Percentiles rank a stretch among this genome's conserved stretches.
These are phyloP conservation scores for Pseudorectes ferrugineus DNA, from an alignment of 2,113 vertebrate genomes.

Conservation along the genomic window DNA sequence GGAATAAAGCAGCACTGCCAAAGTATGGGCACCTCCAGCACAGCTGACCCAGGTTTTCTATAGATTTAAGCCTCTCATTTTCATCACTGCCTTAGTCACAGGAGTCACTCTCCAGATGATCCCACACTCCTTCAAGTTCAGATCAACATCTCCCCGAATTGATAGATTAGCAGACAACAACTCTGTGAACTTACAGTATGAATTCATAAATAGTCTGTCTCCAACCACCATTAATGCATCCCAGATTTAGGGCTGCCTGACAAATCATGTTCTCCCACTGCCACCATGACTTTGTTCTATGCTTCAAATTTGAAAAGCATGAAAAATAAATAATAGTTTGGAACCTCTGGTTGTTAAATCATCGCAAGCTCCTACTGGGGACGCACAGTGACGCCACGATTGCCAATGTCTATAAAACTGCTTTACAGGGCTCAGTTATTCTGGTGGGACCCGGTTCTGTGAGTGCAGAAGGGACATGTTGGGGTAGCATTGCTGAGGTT, in stretches of 20 bases:
- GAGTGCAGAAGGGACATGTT: neutral
- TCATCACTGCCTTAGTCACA: neutral
- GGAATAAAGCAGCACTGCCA: neutral
- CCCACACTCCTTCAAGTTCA: neutral
- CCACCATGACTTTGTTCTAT: conserved; percentile 1
- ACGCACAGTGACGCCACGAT: accelerated
- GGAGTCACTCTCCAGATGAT: neutral
- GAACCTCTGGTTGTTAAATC: neutral
- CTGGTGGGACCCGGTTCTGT: neutral
- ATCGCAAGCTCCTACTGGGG: neutral
- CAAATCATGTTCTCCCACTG: neutral
- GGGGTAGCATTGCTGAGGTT: neutral
- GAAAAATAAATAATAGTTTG: conserved; percentile 13
- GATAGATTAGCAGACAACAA: neutral
- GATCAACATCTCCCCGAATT: neutral
- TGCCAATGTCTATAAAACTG: neutral
- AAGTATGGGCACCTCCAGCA: neutral
- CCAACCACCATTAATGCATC: neutral
- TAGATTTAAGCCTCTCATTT: neutral
- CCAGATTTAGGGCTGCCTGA: conserved; percentile 25
- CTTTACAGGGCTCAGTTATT: neutral
- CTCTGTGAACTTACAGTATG: neutral
- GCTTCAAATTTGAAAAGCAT: neutral
- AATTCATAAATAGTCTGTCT: conserved; percentile 1
- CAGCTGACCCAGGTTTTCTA: neutral